phyloP scores from a whole-genome alignment of 2,113 vertebrate genomes.

The Eubucco bourcierii region DNA sequence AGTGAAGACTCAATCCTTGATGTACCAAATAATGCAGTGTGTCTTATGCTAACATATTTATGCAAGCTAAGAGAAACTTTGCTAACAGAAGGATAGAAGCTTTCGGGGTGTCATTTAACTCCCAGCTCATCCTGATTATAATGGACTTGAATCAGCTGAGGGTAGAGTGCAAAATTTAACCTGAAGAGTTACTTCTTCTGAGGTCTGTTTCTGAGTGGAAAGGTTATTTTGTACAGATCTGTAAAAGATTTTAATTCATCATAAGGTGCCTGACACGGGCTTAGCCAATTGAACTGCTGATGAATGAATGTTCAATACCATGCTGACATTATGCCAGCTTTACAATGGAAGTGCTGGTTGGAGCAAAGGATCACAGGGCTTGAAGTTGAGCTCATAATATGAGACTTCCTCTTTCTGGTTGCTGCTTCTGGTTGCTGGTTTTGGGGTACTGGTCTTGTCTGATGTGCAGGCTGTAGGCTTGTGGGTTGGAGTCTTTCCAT shows the following conservation, averaged over 20 bases:
- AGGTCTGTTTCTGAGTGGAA: background rate
- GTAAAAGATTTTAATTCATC: background rate
- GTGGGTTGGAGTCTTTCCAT: too few relatives aligned
- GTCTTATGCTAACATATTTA: background rate
- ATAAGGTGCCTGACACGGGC: background rate
- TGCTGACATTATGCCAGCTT: too few relatives aligned
- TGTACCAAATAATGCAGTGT: background rate
- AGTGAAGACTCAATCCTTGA: rapidly evolving
- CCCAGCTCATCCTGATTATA: background rate
- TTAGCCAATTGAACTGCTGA: too few relatives aligned
- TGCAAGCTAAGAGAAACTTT: background rate
- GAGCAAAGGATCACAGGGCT: too few relatives aligned
- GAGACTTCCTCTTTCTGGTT: too few relatives aligned
- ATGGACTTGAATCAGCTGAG: background rate
- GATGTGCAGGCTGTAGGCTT: too few relatives aligned
- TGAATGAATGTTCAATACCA: too few relatives aligned
- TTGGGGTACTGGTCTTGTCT: too few relatives aligned
- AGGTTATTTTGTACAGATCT: background rate
- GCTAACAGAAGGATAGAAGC: background rate
- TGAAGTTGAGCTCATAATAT: too few relatives aligned
- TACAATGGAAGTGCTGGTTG: too few relatives aligned
- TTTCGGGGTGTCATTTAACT: background rate
- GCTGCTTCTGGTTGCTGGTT: too few relatives aligned
- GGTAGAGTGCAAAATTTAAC: background rate
- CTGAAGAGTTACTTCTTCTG: background rate